Conservation (phyloP, 2,113 vertebrate genomes). For the Halcyon malimbica region DNA sequence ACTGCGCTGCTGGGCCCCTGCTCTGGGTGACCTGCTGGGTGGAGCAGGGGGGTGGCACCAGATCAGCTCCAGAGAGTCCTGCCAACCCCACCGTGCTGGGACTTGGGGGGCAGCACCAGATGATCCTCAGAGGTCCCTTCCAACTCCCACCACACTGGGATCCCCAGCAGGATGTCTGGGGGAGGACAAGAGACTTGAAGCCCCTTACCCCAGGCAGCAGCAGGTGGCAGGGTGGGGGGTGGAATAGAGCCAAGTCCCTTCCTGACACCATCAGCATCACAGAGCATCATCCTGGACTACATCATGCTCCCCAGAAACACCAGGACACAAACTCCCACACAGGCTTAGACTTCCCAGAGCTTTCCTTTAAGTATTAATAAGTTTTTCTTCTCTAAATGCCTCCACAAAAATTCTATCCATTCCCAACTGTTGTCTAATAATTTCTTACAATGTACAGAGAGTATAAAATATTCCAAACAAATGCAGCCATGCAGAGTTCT, state of each 20-base stretch:
- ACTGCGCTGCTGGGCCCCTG: no score
- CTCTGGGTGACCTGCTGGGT: no score
- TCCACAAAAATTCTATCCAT: not conserved
- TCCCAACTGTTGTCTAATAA: not conserved
- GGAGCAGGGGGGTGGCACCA: no score
- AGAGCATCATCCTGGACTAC: not conserved
- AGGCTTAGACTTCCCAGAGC: fast-evolving
- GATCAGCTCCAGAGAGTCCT: no score
- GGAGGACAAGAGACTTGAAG: not conserved
- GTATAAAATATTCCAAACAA: not conserved
- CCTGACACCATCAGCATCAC: fast-evolving
- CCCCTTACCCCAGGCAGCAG: not conserved
- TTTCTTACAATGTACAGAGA: not conserved
- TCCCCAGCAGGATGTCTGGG: not conserved
- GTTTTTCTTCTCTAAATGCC: not conserved
- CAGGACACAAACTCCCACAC: no score
- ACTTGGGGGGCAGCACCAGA: not conserved
- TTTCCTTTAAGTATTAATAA: not conserved
- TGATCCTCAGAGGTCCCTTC: no score
- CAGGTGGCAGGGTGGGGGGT: no score
- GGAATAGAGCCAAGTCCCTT: not conserved
- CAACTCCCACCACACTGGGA: no score
- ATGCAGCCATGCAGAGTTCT: fast-evolving
- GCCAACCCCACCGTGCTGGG: no score
- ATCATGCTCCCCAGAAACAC: not conserved